phyloP scores from a whole-genome alignment of 2,797 vertebrate genomes.

The Parauchenoglanis ngamensis region DNA sequence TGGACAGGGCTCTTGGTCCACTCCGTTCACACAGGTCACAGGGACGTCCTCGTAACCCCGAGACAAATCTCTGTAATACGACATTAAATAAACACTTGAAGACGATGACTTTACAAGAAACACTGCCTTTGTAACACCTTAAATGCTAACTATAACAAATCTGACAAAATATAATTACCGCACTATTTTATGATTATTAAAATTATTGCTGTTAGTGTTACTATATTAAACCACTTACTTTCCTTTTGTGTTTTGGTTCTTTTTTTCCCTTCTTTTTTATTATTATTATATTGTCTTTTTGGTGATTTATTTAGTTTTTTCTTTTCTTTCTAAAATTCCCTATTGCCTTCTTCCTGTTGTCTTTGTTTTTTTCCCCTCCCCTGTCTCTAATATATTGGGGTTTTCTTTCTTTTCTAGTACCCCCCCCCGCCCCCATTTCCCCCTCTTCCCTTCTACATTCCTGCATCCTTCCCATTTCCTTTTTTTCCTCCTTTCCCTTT shows the following conservation, averaged over 20 bases:
- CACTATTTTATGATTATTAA: background rate
- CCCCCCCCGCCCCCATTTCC: no score
- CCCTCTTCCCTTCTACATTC: background rate
- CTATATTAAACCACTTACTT: background rate
- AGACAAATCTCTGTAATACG: conserved; percentile 84
- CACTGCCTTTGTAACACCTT: no score
- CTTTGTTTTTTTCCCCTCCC: no score
- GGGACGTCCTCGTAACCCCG: conserved; percentile 89
- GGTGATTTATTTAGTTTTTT: background rate
- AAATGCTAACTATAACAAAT: background rate
- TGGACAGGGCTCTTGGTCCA: conserved; percentile 86
- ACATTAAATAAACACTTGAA: background rate
- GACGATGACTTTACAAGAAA: background rate
- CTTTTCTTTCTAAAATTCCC: background rate
- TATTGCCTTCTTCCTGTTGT: background rate
- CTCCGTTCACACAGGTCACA: conserved; percentile 87
- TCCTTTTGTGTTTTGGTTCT: background rate
- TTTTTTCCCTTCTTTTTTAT: background rate
- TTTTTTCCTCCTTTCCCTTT: background rate
- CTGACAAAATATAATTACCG: no score
- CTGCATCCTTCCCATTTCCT: background rate
- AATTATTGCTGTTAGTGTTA: background rate
- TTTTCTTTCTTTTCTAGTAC: background rate
- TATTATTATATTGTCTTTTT: background rate
- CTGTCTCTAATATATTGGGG: background rate